These are phyloP conservation scores for Poecilobothrus nobilitatus DNA, from an alignment of 2,888 invertebrate species.

Conservation along the genomic window DNA sequence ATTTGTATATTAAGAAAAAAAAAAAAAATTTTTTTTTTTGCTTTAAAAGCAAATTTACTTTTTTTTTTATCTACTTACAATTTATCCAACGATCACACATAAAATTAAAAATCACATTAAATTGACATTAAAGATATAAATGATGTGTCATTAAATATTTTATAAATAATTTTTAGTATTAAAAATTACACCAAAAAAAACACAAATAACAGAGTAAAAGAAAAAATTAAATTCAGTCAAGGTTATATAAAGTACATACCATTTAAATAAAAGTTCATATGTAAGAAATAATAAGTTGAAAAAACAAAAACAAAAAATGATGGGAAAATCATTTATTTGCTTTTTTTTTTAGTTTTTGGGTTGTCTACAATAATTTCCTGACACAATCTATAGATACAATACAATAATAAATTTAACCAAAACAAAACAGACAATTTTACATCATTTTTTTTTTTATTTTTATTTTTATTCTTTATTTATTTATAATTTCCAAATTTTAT, in stretches of 20 bases:
- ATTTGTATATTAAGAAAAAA: too few relatives aligned
- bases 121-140: too few relatives aligned
- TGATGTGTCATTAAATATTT: neutral
- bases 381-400: neutral
- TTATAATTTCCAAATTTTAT: neutral
- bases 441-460: too few relatives aligned
- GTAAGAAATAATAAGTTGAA: neutral
- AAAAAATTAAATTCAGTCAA: conserved; percentile 1
- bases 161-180: neutral
- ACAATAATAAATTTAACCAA: neutral
- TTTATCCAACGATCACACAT: too few relatives aligned
- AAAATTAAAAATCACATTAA: too few relatives aligned
- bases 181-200: neutral
- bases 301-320: neutral
- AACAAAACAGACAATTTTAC: neutral
- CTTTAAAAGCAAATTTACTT: too few relatives aligned
- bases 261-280: neutral
- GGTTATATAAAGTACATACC: neutral
- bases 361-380: neutral
- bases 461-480: neutral
- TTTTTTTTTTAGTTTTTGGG: neutral
- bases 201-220: too few relatives aligned
- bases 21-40: too few relatives aligned
- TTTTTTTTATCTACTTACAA: too few relatives aligned
- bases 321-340: too few relatives aligned